Evolutionary conservation across 2,888 invertebrate species (phyloP).

Genomic region (Sphaeridia pumilis): DNA sequence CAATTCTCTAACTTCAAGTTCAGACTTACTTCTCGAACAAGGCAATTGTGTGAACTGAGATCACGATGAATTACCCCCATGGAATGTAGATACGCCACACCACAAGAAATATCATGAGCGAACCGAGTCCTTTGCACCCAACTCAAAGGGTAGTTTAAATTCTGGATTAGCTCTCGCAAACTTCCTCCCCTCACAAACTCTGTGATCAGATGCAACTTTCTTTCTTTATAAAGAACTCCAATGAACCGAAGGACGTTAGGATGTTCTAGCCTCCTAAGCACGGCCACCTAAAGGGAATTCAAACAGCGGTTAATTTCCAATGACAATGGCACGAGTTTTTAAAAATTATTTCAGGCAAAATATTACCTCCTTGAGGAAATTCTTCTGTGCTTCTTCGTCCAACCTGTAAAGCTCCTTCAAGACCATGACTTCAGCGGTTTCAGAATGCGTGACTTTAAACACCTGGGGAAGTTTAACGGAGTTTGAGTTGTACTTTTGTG

Average conservation of each 20-base stretch:
- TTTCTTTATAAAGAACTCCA: conserved; percentile 85
- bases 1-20: not conserved
- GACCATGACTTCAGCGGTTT: conserved; percentile 88
- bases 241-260: conserved; percentile 82
- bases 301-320: not conserved
- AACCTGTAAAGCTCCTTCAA: conserved; percentile 84
- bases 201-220: conserved; percentile 78
- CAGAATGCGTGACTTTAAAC: conserved; percentile 78
- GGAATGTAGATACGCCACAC: conserved; percentile 87
- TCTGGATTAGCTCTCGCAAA: conserved; percentile 70
- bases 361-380: conserved; percentile 86
- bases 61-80: conserved; percentile 91
- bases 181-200: conserved; percentile 90
- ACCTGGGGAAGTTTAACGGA: conserved; percentile 41
- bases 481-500: not conserved
- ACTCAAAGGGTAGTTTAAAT: conserved; percentile 52
- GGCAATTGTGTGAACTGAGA: conserved; percentile 89
- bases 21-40: conserved; percentile 62
- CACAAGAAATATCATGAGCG: conserved; percentile 82
- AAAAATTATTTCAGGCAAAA: too few species aligned
- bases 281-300: conserved; percentile 61
- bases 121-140: conserved; percentile 74
- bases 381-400: conserved; percentile 86
- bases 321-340: not conserved
- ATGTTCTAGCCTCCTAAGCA: conserved; percentile 74